These are phyloP conservation scores for Lordiphosa fenestrarum DNA, from an alignment of 2,888 invertebrate species.

Conservation along the genomic window DNA sequence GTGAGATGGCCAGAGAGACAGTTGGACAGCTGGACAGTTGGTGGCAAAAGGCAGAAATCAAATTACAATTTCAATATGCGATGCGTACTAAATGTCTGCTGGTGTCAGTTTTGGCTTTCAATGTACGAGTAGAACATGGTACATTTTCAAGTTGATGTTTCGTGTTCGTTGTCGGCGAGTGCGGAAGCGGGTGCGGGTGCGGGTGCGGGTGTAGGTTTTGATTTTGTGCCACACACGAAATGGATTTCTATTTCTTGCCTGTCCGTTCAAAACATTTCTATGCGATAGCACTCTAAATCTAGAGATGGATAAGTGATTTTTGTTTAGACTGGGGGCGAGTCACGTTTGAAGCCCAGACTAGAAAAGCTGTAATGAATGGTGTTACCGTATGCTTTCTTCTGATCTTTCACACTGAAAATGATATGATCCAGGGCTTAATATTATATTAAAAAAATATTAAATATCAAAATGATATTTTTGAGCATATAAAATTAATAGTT, in stretches of 20 bases:
- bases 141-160: slow-evolving; percentile 65
- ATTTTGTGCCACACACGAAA: slow-evolving; percentile 64
- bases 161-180: slow-evolving; percentile 32
- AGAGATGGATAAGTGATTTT: slow-evolving; percentile 20
- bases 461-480: no score
- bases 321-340: neutral
- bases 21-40: slow-evolving; percentile 42
- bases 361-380: no score
- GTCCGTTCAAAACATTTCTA: slow-evolving; percentile 40
- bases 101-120: slow-evolving; percentile 70
- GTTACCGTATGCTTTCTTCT: no score
- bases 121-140: slow-evolving; percentile 58
- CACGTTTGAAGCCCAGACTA: no score
- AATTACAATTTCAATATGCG: slow-evolving; percentile 73
- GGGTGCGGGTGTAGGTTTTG: slow-evolving; percentile 44
- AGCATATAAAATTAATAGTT: no score
- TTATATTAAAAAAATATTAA: no score
- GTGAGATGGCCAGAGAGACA: slow-evolving; percentile 32
- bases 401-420: no score
- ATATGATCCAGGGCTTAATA: no score
- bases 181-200: slow-evolving; percentile 7
- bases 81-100: slow-evolving; percentile 70
- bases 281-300: slow-evolving; percentile 3
- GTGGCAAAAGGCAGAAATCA: slow-evolving; percentile 69
- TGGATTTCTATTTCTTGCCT: slow-evolving; percentile 65